These are phyloP conservation scores for Eristalis pertinax DNA, from an alignment of 2,888 invertebrate genomes.

Conservation along the genomic window DNA sequence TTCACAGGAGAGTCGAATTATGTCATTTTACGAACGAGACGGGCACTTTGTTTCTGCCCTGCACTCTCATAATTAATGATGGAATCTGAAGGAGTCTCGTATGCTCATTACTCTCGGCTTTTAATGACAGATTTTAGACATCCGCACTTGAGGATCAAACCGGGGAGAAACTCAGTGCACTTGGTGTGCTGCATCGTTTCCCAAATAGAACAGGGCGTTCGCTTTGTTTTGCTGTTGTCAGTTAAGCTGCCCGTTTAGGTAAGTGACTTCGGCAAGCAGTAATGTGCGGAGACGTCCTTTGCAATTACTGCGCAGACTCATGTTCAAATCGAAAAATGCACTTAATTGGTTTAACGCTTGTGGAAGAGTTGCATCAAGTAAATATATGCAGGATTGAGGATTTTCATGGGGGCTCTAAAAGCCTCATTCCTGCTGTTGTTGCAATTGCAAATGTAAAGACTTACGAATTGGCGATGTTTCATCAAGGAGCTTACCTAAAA, in stretches of 20 bases:
- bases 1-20: constrained; percentile 49
- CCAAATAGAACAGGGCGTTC: not conserved
- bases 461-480: not conserved
- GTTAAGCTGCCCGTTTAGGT: not conserved
- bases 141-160: constrained; percentile 1
- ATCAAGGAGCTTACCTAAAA: constrained; percentile 6
- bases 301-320: not conserved
- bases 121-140: constrained; percentile 26
- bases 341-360: not conserved
- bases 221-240: not conserved
- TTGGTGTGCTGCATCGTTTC: not conserved
- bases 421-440: not conserved
- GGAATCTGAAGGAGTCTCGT: constrained; percentile 24
- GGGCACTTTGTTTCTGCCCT: constrained; percentile 54
- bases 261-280: not conserved
- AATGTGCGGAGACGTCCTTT: not conserved
- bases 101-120: constrained; percentile 19
- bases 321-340: not conserved
- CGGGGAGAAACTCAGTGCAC: not conserved
- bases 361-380: not conserved
- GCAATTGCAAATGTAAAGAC: not conserved
- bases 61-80: constrained; percentile 55
- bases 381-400: not conserved
- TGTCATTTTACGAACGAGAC: constrained; percentile 37
- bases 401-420: not conserved